These are phyloP conservation scores for Tenualosa thibaudeaui DNA, from an alignment of 2,797 vertebrate species.

Conservation along the genomic window DNA sequence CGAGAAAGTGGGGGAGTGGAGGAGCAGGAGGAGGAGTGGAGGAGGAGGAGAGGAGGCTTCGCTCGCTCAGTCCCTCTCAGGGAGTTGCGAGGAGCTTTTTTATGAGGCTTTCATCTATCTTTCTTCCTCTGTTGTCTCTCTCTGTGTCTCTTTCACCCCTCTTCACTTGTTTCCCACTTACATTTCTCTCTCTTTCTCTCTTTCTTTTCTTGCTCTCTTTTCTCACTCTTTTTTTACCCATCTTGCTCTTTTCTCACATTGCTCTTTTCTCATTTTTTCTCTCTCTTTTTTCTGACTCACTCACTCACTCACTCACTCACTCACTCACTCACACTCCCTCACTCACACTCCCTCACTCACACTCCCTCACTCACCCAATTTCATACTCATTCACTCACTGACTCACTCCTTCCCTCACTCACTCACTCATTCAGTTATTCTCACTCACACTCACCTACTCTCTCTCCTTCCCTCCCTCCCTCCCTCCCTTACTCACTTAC, in stretches of 20 bases:
- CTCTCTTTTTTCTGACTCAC: background rate
- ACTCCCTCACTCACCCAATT: no score
- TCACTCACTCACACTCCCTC: background rate
- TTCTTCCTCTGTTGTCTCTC: conserved; percentile 3
- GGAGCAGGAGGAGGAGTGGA: background rate
- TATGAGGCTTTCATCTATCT: conserved; percentile 18
- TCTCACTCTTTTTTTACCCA: background rate
- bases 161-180: background rate
- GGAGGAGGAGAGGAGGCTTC: background rate
- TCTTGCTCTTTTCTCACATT: background rate
- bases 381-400: no score
- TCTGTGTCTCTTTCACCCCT: background rate
- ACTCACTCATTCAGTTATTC: conserved; percentile 17
- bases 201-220: background rate
- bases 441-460: background rate
- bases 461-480: no score
- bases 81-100: conserved; percentile 22
- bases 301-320: background rate
- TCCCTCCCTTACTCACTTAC: background rate
- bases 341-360: no score
- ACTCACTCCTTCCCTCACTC: background rate
- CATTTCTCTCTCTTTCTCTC: background rate
- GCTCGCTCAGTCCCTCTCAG: conserved; percentile 13
- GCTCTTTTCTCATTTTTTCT: background rate
- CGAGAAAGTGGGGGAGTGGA: background rate